These are phyloP conservation scores for Pangasius krempfi DNA, from an alignment of 2,797 vertebrate species.

Conservation along the genomic window DNA sequence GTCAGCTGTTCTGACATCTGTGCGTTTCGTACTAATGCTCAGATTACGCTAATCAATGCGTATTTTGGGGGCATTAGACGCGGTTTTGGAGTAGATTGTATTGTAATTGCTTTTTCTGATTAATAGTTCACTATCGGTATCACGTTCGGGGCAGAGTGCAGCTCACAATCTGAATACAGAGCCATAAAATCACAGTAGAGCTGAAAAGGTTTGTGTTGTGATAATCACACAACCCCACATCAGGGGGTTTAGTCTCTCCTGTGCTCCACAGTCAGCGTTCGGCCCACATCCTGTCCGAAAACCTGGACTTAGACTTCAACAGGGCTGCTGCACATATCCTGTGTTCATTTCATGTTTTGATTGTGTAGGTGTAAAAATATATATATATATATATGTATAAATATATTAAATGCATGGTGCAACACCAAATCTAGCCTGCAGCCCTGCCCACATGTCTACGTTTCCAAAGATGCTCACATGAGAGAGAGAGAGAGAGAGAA, in stretches of 20 bases:
- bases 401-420: neutral
- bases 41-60: neutral
- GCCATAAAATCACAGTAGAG: too few species aligned
- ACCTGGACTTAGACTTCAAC: neutral
- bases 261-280: neutral
- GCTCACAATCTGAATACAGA: neutral
- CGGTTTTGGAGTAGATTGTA: neutral
- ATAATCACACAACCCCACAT: neutral
- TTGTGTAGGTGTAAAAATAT: neutral
- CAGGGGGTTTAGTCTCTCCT: neutral
- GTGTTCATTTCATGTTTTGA: neutral
- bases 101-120: neutral
- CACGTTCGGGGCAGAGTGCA: too few species aligned
- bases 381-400: too few species aligned
- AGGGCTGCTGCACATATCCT: neutral
- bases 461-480: neutral
- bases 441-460: neutral
- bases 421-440: neutral
- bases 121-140: neutral
- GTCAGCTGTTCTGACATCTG: conserved; percentile 26
- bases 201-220: neutral
- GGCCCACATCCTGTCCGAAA: neutral
- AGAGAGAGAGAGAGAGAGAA: neutral
- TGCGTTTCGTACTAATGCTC: neutral
- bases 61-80: neutral